Base-by-base conservation (phyloP, 2,797 vertebrate species). In the Ispidina lecontei region DNA sequence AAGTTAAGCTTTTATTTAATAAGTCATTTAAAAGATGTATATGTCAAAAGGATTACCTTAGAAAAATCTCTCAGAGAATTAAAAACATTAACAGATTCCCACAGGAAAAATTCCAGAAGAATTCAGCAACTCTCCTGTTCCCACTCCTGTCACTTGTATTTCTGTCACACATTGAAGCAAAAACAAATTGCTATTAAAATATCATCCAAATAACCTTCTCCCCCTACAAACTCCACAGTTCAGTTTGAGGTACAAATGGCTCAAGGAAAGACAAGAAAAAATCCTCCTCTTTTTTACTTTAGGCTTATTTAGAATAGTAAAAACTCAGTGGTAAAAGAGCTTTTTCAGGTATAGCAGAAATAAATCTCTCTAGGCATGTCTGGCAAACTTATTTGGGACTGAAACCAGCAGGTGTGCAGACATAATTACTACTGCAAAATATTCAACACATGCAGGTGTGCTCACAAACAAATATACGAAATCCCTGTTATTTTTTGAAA, bases 181-280 rank as follows among this genome's bases (percentile, higher is more conserved):
- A 97, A 97, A 95, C 95, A 96, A 97, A 95, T 86, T 86, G 91
- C 96, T 91, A 92, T 94, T 96, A 96, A 95, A 96, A 93, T 94
- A 95, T 93, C 89, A 89, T 82, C 68, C 87, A 67, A 84, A 77
- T 55, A 89, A 70, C 62, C 43, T 67, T 85, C 86, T 84, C 78
- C 71, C 74, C 56, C 64, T 29, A 26, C 81, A 63, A 72, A 58
- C 59, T 28, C 76, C 58, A 55, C 37, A 20, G 49, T 54, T 82
- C 70, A 71, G 63, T 77, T 18, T 63, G 78, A 87, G 87, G 89
- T 49, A 91, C 77, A 71, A 71, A 41, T 0, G 5, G 64, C 74
- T 84, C 37, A 63, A 91, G 67, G 51, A 75, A 89, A 85, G 91
- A 91, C 91, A 68, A 63, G 84, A 87, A 96, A 91, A 76, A 82